Conservation (phyloP, 2,888 invertebrate species). For the Protonemura montana region DNA sequence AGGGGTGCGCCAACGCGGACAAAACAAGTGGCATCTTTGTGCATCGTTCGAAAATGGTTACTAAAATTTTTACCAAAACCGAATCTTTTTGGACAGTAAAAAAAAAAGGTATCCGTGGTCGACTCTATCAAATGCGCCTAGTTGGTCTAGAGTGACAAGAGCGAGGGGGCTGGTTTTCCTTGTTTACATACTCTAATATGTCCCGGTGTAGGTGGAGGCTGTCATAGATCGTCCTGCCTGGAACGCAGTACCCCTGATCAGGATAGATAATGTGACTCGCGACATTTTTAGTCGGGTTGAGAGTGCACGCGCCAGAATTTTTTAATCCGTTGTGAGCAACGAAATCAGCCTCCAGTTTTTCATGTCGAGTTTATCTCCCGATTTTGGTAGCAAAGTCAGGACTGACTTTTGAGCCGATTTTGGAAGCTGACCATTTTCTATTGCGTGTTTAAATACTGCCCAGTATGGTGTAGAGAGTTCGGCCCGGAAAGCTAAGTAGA, state of each 20-base stretch:
- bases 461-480: not conserved
- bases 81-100: not conserved
- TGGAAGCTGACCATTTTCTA: not conserved
- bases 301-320: constrained; percentile 35
- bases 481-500: constrained; percentile 17
- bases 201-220: constrained; percentile 37
- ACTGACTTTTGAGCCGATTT: not conserved
- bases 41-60: not conserved
- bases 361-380: constrained; percentile 21
- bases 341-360: constrained; percentile 43
- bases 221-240: constrained; percentile 33
- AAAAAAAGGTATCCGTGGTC: constrained; percentile 40
- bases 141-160: constrained; percentile 32
- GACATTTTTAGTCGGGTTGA: constrained; percentile 3
- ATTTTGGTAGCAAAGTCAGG: not conserved
- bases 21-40: not conserved
- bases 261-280: constrained; percentile 22
- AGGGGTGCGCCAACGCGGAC: not conserved
- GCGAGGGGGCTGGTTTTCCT: not conserved
- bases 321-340: constrained; percentile 37
- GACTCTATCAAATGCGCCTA: constrained; percentile 38
- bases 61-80: constrained; percentile 18
- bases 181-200: constrained; percentile 21
- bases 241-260: constrained; percentile 27
- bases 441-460: not conserved